phyloP scores from a whole-genome alignment of 2,113 vertebrate species.

The Osmerus eperlanus region DNA sequence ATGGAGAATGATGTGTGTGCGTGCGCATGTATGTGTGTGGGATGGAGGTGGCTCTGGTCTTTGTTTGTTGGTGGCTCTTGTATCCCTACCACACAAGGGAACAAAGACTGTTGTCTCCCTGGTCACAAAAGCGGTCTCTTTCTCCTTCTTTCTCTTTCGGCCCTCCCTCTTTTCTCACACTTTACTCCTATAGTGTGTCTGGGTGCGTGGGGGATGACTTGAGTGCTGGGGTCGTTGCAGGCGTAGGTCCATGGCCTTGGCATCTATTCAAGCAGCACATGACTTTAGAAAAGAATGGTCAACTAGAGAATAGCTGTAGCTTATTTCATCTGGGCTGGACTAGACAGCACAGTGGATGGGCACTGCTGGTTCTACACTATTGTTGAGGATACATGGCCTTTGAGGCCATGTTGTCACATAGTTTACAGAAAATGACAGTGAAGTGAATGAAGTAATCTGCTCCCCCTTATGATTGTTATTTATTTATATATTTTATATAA shows the following conservation, averaged over 20 bases:
- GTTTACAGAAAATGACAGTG: too few species aligned
- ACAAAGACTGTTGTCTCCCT: constrained; percentile 75
- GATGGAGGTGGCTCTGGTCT: constrained; percentile 62
- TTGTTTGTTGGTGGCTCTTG: constrained; percentile 78
- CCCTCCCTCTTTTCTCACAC: constrained; percentile 71
- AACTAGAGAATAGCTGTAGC: constrained; percentile 4
- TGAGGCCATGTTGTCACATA: too few species aligned
- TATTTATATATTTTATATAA: too few species aligned
- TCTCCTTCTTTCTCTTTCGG: constrained; percentile 48
- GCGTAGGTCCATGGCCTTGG: constrained; percentile 40
- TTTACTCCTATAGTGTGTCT: constrained; percentile 35
- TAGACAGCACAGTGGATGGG: not conserved
- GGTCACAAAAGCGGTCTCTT: constrained; percentile 74
- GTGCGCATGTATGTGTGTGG: constrained; percentile 30
- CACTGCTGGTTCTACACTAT: too few species aligned
- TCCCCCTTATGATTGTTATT: too few species aligned
- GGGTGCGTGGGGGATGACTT: constrained; percentile 59
- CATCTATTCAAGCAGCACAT: constrained; percentile 51
- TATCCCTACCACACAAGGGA: constrained; percentile 56
- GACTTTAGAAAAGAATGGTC: constrained; percentile 26
- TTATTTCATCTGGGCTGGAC: not conserved
- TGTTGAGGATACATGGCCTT: too few species aligned
- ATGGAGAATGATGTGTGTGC: constrained; percentile 27
- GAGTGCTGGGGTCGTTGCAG: constrained; percentile 49
- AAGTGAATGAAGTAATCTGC: too few species aligned